phyloP scores from a whole-genome alignment of 2,797 vertebrate genomes.

The Pipistrellus pipistrellus region DNA sequence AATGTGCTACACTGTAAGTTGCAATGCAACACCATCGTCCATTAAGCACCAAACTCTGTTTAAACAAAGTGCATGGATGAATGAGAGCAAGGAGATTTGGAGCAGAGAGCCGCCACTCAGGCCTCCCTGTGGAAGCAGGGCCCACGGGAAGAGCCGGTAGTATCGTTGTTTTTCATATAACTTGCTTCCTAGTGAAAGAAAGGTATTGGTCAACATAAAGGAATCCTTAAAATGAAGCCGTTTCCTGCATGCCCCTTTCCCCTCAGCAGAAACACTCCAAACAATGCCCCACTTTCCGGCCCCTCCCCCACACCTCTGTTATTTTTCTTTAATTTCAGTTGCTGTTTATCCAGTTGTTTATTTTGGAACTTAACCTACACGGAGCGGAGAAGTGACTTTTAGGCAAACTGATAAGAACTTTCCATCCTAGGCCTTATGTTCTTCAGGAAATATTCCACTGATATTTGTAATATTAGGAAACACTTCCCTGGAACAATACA shows the following conservation, averaged over 20 bases:
- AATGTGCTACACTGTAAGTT: conserved; percentile 77
- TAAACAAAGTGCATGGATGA: conserved; percentile 77
- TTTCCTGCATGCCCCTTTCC: not conserved
- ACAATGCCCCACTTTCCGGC: not conserved
- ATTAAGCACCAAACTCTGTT: conserved; percentile 82
- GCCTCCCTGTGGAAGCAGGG: not conserved
- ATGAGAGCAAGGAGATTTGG: too few relatives aligned
- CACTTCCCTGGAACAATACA: not conserved
- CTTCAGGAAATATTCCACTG: not conserved
- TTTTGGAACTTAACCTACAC: not conserved
- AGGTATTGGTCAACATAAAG: not conserved
- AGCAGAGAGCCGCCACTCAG: too few relatives aligned
- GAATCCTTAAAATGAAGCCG: not conserved
- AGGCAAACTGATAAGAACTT: not conserved
- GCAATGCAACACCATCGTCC: conserved; percentile 79
- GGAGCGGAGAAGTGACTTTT: not conserved
- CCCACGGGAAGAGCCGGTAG: not conserved
- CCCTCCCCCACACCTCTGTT: not conserved
- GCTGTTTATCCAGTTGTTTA: conserved; percentile 8
- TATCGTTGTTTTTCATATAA: too few relatives aligned
- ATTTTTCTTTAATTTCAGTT: not conserved
- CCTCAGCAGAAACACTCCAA: not conserved
- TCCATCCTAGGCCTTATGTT: not conserved
- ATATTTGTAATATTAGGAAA: not conserved
- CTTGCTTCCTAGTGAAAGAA: not conserved